phyloP scores from a whole-genome alignment of 2,888 invertebrate genomes.

The Apoda limacodes region DNA sequence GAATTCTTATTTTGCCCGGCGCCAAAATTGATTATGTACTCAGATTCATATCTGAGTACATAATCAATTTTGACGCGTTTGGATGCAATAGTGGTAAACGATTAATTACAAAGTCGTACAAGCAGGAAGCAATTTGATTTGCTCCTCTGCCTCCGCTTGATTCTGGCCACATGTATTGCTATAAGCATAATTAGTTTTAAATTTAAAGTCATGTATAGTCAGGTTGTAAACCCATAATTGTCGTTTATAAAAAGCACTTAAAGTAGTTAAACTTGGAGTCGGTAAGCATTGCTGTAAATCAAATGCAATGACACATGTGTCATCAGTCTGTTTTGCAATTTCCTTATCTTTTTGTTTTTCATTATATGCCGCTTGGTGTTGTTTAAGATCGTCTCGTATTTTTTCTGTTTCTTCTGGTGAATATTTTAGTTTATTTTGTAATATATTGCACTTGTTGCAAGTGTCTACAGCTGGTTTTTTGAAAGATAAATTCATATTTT shows the following conservation, averaged over 20 bases:
- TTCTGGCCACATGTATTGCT: slow-evolving; percentile 7
- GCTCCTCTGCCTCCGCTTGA: too few species aligned
- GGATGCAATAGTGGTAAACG: too few species aligned
- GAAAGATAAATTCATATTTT: slow-evolving; percentile 11
- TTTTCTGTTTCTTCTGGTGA: too few species aligned
- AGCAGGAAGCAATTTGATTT: too few species aligned
- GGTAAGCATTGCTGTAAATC: slow-evolving; percentile 8
- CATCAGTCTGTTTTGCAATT: slow-evolving; percentile 1
- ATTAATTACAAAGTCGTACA: too few species aligned
- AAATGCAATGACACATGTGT: slow-evolving; percentile 5
- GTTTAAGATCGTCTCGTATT: slow-evolving; percentile 2
- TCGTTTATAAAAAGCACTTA: slow-evolving; percentile 11
- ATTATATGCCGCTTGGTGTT: slow-evolving; percentile 8
- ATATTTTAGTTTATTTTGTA: slow-evolving; percentile 9
- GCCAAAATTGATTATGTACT: too few species aligned
- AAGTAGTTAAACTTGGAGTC: slow-evolving; percentile 3
- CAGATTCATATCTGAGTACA: too few species aligned
- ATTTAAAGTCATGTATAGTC: slow-evolving; percentile 9
- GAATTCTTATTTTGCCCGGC: too few species aligned
- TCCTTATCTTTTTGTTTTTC: slow-evolving; percentile 9
- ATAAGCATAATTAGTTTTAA: slow-evolving; percentile 5
- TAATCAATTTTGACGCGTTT: too few species aligned
- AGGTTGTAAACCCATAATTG: slow-evolving; percentile 12
- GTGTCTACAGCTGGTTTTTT: slow-evolving; percentile 12
- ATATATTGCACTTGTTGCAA: slow-evolving; percentile 10